Evolutionary conservation across 30 jellyfish, hydroid and myxozoan species (phyloP).

Genomic region (Aurelia aurita complex sp. Pacific): DNA sequence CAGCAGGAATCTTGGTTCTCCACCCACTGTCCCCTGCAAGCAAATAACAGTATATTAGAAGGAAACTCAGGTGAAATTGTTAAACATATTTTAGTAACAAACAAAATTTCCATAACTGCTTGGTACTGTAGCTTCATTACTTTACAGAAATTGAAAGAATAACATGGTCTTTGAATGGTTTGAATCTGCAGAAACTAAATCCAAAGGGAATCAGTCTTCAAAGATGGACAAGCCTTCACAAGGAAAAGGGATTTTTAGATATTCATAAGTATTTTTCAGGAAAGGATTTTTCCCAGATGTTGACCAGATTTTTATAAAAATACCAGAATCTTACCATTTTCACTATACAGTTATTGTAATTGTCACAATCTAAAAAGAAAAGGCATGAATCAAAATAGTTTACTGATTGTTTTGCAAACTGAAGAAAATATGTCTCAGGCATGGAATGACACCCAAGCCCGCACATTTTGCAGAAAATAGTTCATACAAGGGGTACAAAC

Average conservation of each 20-base stretch:
- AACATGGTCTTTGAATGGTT: no score
- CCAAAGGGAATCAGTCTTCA: no score
- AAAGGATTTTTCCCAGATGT: neutral
- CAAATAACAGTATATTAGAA: neutral
- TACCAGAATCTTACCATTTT: neutral
- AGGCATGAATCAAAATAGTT: neutral
- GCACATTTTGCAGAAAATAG: no score
- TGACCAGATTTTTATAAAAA: neutral
- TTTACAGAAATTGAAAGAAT: no score
- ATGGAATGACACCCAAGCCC: neutral
- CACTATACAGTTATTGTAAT: neutral
- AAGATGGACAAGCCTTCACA: no score
- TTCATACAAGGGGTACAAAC: no score
- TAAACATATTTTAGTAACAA: neutral
- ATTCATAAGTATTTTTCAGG: neutral
- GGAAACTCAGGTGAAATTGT: neutral
- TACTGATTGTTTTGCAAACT: neutral
- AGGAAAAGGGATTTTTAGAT: neutral
- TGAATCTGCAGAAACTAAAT: no score
- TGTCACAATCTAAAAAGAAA: slow-evolving; percentile 4
- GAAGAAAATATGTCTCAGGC: neutral
- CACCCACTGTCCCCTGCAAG: slow-evolving; percentile 75
- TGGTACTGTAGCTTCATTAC: no score
- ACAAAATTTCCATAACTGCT: neutral
- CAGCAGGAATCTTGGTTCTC: slow-evolving; percentile 89